These are phyloP conservation scores for Proteles cristata DNA, from an alignment of 2,113 vertebrate genomes.

Conservation along the genomic window DNA sequence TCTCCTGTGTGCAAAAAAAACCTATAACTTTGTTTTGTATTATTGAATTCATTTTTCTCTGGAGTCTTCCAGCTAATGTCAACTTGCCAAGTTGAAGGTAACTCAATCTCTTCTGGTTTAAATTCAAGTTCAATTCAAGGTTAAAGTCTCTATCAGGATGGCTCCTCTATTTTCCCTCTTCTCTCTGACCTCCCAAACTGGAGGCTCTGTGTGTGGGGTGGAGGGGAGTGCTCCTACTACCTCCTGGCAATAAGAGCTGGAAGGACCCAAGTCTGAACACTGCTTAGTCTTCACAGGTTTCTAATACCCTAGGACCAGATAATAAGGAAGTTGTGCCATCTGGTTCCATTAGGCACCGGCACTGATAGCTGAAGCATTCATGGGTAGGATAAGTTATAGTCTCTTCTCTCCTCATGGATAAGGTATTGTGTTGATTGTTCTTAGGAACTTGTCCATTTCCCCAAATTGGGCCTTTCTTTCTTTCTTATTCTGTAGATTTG, in stretches of 20 bases:
- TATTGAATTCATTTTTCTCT: conserved; percentile 52
- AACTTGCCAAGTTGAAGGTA: conserved; percentile 59
- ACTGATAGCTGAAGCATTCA: neutral
- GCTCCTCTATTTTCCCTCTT: neutral
- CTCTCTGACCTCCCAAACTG: neutral
- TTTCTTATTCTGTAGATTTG: neutral
- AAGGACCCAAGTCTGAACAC: neutral
- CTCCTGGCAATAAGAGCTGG: neutral
- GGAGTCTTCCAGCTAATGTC: conserved; percentile 44
- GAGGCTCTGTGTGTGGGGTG: neutral
- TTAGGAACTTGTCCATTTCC: neutral
- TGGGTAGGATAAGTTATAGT: neutral
- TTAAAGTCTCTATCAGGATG: neutral
- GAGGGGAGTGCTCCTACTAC: neutral
- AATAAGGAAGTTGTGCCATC: neutral
- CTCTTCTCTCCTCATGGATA: neutral
- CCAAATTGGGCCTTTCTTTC: neutral
- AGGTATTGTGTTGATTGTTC: neutral
- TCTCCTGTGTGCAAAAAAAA: neutral
- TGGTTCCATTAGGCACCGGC: neutral
- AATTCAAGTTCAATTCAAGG: conserved; percentile 60
- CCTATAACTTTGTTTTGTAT: conserved; percentile 1
- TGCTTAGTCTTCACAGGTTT: neutral
- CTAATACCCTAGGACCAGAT: neutral
- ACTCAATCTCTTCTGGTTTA: conserved; percentile 19